These are phyloP conservation scores for Meteorus colon DNA, from an alignment of 2,888 invertebrate genomes.

Conservation along the genomic window DNA sequence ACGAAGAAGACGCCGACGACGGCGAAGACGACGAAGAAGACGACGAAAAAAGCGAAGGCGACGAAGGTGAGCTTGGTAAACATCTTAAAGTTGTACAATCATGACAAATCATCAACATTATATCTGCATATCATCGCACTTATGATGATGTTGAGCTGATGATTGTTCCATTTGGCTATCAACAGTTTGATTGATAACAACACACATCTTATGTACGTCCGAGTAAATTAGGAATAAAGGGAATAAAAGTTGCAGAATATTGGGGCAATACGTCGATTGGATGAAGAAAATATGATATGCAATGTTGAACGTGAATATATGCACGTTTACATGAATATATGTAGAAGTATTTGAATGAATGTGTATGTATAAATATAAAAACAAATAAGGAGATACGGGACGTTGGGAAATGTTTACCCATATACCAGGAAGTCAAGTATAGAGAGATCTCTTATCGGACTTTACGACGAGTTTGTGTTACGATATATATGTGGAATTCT, in stretches of 20 bases:
- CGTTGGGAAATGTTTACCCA: conserved; percentile 34
- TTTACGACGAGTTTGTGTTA: conserved; percentile 24
- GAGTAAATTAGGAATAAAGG: too few species aligned
- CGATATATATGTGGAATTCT: conserved; percentile 38
- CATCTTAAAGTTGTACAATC: neutral
- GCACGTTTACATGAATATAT: neutral
- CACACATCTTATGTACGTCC: too few species aligned
- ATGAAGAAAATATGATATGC: neutral
- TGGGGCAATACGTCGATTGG: neutral
- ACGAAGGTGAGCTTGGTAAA: conserved; percentile 62
- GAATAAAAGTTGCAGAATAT: neutral
- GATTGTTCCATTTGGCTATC: too few species aligned
- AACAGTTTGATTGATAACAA: too few species aligned
- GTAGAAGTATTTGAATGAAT: neutral
- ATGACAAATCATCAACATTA: neutral
- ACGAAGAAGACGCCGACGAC: conserved; percentile 69
- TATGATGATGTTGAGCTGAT: neutral
- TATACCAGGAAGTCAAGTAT: conserved; percentile 32
- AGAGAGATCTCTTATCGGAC: conserved; percentile 38
- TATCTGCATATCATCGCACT: neutral
- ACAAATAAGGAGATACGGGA: conserved; percentile 13
- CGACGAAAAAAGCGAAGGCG: conserved; percentile 72
- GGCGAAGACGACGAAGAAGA: conserved; percentile 71
- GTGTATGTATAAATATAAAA: conserved; percentile 5
- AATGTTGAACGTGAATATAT: too few species aligned